Evolutionary conservation across 2,888 invertebrate genomes (phyloP), one percentile per base, ranked within the genome.

Genomic region (Oscheius sp.): DNA sequence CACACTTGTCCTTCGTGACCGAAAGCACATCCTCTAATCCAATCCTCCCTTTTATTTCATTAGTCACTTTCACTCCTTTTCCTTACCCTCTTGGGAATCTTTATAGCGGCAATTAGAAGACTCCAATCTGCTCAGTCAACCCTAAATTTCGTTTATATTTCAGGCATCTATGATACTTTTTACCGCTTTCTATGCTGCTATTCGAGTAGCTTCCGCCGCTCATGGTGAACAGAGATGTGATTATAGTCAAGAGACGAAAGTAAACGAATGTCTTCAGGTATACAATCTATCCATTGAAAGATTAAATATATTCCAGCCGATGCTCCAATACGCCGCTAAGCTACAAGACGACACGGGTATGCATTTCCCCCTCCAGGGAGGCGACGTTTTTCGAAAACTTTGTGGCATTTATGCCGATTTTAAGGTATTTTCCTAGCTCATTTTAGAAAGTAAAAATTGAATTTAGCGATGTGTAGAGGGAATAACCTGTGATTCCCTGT

Each of bases 221-320:
- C 22, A 24, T 2, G 44, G 22, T 33, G 32, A 20, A 9, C 45
- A 62, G 4, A 24, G 61, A 17, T 79, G 79, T 62, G 75, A 74
- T 28, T 79, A 77, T 63, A 14, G 41, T 4, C 75, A 75, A 28
- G 80, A 80, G 68, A 77, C 75, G 45, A 73, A 67, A 32, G 77
- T 80, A 30, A 75, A 70, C 68, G 65, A 70, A 22, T 80, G 80
- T 69, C 64, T 80, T 9, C 80, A 80, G 77, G 80, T 76, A 26
- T 33, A 47, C n/a, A 51, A 4, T 47, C 47, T 12, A 24, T n/a
- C 17, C 36, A 8, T 22, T n/a, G 9, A 22, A 28, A n/a, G n/a
- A n/a, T n/a, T n/a, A n/a, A n/a, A n/a, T n/a, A n/a, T n/a, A n/a
- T 73, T 80, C 49, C 72, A 82, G 80, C 83, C 83, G 17, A 83